Conservation (phyloP, 2,888 invertebrate species). For the Tetrapedia diversipes region DNA sequence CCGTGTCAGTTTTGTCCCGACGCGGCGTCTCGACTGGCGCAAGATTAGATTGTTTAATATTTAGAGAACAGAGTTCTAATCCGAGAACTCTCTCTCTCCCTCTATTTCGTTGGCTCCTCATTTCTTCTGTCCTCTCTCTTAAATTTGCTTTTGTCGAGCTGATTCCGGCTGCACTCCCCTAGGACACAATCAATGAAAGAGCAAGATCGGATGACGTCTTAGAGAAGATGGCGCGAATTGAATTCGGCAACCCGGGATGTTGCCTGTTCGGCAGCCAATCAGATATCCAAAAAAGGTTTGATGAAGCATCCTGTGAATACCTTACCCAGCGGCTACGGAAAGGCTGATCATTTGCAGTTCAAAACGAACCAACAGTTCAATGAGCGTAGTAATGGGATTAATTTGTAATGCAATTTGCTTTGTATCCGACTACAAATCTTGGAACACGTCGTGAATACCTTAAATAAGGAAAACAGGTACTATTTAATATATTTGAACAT, state of each 20-base stretch:
- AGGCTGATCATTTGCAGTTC: too few relatives aligned
- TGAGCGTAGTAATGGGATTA: too few relatives aligned
- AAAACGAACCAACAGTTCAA: too few relatives aligned
- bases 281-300: too few relatives aligned
- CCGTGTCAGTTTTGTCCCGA: slow-evolving; percentile 20
- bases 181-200: not conserved
- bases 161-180: not conserved
- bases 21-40: slow-evolving; percentile 19
- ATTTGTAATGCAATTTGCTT: too few relatives aligned
- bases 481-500: too few relatives aligned
- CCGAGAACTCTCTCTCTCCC: not conserved
- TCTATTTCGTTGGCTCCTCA: not conserved
- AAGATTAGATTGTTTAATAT: slow-evolving; percentile 35
- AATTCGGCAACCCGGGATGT: not conserved
- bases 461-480: too few relatives aligned
- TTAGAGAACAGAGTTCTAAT: slow-evolving; percentile 22
- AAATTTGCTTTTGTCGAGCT: slow-evolving; percentile 1
- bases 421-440: too few relatives aligned
- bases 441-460: too few relatives aligned
- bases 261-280: too few relatives aligned
- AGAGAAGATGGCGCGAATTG: not conserved
- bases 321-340: too few relatives aligned
- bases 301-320: too few relatives aligned
- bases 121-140: not conserved
- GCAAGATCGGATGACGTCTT: not conserved